phyloP scores from a whole-genome alignment of 2,113 vertebrate species.

The Odocoileus virginianus region DNA sequence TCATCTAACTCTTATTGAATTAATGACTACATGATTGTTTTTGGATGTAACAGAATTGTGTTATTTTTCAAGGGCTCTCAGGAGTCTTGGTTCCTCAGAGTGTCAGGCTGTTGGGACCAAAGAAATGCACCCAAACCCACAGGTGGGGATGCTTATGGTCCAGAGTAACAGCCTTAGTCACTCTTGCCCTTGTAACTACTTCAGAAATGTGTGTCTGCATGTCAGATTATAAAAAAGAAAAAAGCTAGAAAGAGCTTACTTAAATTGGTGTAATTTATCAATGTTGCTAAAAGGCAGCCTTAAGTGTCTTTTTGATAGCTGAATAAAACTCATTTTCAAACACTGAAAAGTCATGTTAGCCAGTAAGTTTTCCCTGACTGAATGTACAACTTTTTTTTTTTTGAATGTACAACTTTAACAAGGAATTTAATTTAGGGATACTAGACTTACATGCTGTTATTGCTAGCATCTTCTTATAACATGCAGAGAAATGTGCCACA shows the following conservation, averaged over 20 bases:
- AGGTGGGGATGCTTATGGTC: not conserved
- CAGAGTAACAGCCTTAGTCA: not conserved
- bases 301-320: not conserved
- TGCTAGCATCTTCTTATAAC: not conserved
- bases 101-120: not conserved
- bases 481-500: not conserved
- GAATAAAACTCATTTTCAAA: conserved; percentile 15
- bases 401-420: conserved; percentile 21
- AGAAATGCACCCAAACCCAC: not conserved
- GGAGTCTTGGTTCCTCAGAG: not conserved
- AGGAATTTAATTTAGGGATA: conserved; percentile 18
- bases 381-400: not conserved
- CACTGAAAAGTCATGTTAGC: not conserved
- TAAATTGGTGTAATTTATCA: not conserved
- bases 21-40: not conserved
- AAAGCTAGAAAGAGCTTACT: not conserved
- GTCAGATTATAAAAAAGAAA: not conserved
- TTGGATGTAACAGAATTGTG: not conserved
- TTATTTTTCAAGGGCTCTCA: not conserved
- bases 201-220: not conserved
- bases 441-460: not conserved
- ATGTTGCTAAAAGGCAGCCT: not conserved
- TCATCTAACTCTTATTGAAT: not conserved
- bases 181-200: not conserved
- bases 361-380: not conserved